Conservation (phyloP, 2,888 invertebrate genomes). For the Hemithea aestivaria region DNA sequence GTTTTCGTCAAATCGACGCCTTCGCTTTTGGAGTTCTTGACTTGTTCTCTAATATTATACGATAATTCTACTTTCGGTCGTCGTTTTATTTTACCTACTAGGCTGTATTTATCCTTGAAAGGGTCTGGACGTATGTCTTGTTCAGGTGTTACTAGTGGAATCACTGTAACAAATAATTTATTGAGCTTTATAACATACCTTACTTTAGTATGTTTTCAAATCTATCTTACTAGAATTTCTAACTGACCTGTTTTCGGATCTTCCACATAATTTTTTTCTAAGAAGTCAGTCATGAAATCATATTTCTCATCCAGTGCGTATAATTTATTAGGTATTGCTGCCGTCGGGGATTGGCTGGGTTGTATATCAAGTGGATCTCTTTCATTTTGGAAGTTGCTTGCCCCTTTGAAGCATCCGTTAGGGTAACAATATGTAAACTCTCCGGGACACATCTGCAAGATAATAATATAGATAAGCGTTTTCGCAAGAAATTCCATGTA, state of each 20-base stretch:
- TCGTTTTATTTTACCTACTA: slow-evolving; percentile 50
- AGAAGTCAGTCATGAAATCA: slow-evolving; percentile 37
- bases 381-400: not conserved
- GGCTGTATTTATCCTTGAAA: slow-evolving; percentile 51
- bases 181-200: too few relatives aligned
- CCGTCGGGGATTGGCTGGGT: too few relatives aligned
- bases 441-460: slow-evolving; percentile 55
- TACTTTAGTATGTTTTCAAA: too few relatives aligned
- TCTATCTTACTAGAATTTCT: too few relatives aligned
- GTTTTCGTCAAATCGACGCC: slow-evolving; percentile 46
- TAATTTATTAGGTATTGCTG: too few relatives aligned
- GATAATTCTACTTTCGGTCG: slow-evolving; percentile 54
- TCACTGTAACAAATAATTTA: too few relatives aligned
- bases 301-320: slow-evolving; percentile 32
- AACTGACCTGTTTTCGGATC: slow-evolving; percentile 25
- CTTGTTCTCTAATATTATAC: slow-evolving; percentile 58
- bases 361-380: slow-evolving; percentile 23
- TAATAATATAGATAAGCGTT: too few relatives aligned
- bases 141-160: not conserved
- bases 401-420: slow-evolving; percentile 50
- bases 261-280: slow-evolving; percentile 32
- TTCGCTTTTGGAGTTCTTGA: slow-evolving; percentile 49
- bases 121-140: slow-evolving; percentile 34
- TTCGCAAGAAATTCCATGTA: too few relatives aligned
- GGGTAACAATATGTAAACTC: slow-evolving; percentile 67